Base-by-base conservation (phyloP, 2,113 vertebrate species). In the Semnornis frantzii region DNA sequence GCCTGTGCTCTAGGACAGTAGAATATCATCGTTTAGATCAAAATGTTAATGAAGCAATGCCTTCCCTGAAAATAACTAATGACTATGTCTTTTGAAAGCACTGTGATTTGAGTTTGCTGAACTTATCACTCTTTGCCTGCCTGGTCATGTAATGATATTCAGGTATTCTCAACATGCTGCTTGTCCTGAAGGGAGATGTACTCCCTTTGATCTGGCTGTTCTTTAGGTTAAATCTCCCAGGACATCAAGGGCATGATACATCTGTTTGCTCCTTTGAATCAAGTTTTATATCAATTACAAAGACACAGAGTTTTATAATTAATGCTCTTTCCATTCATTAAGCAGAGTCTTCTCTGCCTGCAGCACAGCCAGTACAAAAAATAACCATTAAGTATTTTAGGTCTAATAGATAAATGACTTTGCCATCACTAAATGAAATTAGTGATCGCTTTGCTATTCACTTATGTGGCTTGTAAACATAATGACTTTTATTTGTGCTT, bases 41-140 rank as follows among this genome's bases (percentile, higher is more conserved):
- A 86, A 99, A 99, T 30, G 98, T 99, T 70, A 98, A 98, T 3
- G 99, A 99, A 76, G 99, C 99, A 7, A 99, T 99, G 99, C 99
- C 99, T 79, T 99, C 99, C 76, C 98, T 99, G 82, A 99, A 99
- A 95, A 99, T 99, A 96, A 99, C 99, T 71, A 98, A 98, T 31
- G 98, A 99, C 97, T 99, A 99, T 48, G 97, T 99, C 31, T 99
- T 99, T 93, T 99, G 97, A 99, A 97, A 95, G 86, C 92, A 94
- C 93, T 96, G 94, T 95, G 95, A 94, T 85, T 80, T 54, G 54
- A 71, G 28, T 93, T 92, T 94, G 94, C 95, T 97, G 91, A 94
- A 94, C 90, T 96, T 74, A 6, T 5, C 89, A 85, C 96, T 94
- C 89, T 94, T 96, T 97, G 97, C 96, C 97, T 98, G 91, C 97